A percentile compares a stretch with the other conserved stretches of the same genome.
These are phyloP conservation scores for Malurus alboscapulatus DNA, from an alignment of 2,113 vertebrate species.

Conservation along the genomic window DNA sequence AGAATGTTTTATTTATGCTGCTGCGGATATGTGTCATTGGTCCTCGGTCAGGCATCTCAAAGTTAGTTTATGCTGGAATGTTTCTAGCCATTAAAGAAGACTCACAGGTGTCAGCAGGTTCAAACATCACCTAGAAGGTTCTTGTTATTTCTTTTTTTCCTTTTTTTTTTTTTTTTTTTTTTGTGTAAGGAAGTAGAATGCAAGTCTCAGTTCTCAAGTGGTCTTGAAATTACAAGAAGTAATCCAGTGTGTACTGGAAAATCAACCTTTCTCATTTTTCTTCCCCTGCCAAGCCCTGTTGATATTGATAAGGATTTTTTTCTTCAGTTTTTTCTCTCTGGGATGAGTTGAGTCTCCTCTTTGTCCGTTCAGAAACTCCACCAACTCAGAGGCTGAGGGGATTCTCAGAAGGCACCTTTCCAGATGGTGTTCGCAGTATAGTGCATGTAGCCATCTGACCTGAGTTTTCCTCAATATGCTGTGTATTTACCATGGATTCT, in stretches of 20 bases:
- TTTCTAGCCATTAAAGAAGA: not conserved
- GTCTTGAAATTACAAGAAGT: not conserved
- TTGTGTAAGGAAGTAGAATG: not conserved
- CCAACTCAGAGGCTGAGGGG: not conserved
- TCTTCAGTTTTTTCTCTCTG: not conserved
- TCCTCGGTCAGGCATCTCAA: not conserved
- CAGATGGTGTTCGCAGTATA: not conserved
- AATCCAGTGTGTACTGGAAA: not conserved
- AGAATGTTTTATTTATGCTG: not conserved
- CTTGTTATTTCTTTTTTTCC: not conserved
- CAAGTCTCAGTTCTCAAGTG: not conserved
- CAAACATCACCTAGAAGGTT: not conserved
- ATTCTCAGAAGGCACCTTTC: not conserved
- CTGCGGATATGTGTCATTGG: not conserved
- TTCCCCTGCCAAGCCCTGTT: not conserved
- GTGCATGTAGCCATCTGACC: not conserved
- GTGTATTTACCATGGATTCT: not conserved
- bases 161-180: not conserved
- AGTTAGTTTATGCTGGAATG: not conserved
- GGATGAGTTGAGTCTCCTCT: not conserved
- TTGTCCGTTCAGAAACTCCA: not conserved
- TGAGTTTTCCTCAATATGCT: slow-evolving; percentile 38
- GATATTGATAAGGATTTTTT: not conserved
- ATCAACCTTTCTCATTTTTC: not conserved
- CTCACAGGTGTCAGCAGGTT: not conserved